Base-by-base conservation (phyloP, 2,113 vertebrate species). In the Halichoerus grypus region DNA sequence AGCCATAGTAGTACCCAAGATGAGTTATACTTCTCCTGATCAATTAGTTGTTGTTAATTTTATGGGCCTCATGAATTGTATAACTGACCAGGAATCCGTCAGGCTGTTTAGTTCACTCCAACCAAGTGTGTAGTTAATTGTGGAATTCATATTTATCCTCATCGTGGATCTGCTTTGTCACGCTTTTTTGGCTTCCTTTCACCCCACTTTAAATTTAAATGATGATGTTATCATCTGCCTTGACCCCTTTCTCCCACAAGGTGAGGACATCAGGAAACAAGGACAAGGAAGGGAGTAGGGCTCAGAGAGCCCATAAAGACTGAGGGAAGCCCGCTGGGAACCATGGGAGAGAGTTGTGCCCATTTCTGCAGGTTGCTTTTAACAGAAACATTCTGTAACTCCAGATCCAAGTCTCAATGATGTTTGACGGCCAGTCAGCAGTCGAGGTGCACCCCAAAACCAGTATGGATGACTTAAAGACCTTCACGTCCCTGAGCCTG, bases 341-440 rank as follows among this genome's bases (percentile, higher is more conserved):
- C 33, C 3, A 4, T 3, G 0, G 19, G 79, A 65, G 94, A 63
- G 36, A 15, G 55, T 28, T 49, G 26, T 94, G 22, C n/a, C 69
- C 15, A 6, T 79, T 93, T 88, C 84, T 96, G 33, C 79, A 46
- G 5, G 74, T 18, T 33, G 33, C 61, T 83, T 91, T 80, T 98
- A 97, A 97, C 36, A n/a, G 74, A 87, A 49, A 42, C 15, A 61
- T 28, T 95, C 96, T 98, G 14, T 83, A 82, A 95, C 59, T 95
- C 49, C 97, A 99, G 99, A 99, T 99, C 96, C 99, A 99, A 98
- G 99, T 99, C 71, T 99, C 99, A 39, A 99, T 99, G 99, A 99
- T 99, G 98, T 99, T 99, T 97, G 99, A 99, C 67, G 99, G 99
- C 16, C 99, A 99, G 92, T 99, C 99, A 3, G 99, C 99, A 2